Evolutionary conservation across 2,113 vertebrate species (phyloP), one percentile per base, ranked within the genome.

Genomic region (Melospiza georgiana): DNA sequence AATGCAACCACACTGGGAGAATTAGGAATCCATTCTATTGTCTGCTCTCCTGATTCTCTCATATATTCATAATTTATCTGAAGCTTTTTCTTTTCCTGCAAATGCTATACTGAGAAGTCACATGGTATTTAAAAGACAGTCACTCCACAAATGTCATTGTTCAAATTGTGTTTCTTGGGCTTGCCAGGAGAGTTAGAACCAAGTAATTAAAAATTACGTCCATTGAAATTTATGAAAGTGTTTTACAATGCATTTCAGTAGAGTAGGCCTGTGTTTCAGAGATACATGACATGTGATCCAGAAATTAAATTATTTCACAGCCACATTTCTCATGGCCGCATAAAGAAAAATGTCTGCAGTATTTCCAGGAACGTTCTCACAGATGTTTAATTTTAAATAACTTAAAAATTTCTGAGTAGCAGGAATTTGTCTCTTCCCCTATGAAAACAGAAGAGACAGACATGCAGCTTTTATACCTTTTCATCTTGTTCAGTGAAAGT

Each of bases 401-500:
- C 10, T 73, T 79, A 9, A 66, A 80, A 52, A 62, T 24, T 86
- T 74, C 41, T 75, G 22, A 84, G 49, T 15, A n/a, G 25, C 6
- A 2, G 20, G 16, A 73, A 41, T 41, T 41, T 41, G 13, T 41
- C 41, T 14, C 7, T 46, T 63, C 31, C 71, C 13, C 8, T 46
- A 0, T 16, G 58, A 66, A 75, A 82, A 52, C 1, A 54, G 49
- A 65, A 76, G 11, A 48, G 48, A 68, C 3, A 21, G 39, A 44
- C 9, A 7, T 23, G 8, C 44, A 76, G 58, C 30, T 85, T 69
- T 73, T 37, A 90, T 96, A 99, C 99, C 99, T 99, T 99, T 96
- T 99, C 99, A 87, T 99, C 99, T 97, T 99, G 99, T 87, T 99
- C 99, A 8, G 99, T 99, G 96, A 99, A 99, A 44, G 98, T 98